phyloP scores from a whole-genome alignment of 2,888 invertebrate species.

The Lithophane leautieri region DNA sequence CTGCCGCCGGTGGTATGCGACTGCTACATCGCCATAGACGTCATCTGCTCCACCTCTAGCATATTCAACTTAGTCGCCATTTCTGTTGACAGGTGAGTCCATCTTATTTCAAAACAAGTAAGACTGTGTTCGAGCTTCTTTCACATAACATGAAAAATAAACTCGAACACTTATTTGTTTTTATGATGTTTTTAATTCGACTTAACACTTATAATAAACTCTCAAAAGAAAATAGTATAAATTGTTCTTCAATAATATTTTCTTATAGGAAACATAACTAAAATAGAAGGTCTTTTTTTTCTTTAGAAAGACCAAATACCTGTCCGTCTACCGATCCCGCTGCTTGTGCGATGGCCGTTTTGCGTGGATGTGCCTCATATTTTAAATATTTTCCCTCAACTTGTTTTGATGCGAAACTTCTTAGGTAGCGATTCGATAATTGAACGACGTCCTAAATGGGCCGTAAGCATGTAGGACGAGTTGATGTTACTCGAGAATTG shows the following conservation, averaged over 20 bases:
- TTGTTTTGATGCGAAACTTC: background rate
- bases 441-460: no score
- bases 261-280: background rate
- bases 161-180: background rate
- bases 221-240: background rate
- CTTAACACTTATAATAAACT: no score
- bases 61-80: conserved; percentile 99
- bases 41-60: conserved; percentile 98
- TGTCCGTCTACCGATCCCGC: background rate
- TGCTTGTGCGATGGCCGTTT: background rate
- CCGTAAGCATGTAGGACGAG: no score
- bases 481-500: no score
- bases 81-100: conserved; percentile 97
- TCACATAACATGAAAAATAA: background rate
- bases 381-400: background rate
- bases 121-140: background rate
- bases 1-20: conserved; percentile 97
- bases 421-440: no score
- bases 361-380: background rate
- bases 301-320: background rate
- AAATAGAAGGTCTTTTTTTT: background rate
- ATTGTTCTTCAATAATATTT: background rate
- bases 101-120: background rate
- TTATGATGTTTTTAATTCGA: background rate
- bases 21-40: conserved; percentile 99